Conservation (phyloP, 2,888 invertebrate genomes). For the Cheilosia pagana region DNA sequence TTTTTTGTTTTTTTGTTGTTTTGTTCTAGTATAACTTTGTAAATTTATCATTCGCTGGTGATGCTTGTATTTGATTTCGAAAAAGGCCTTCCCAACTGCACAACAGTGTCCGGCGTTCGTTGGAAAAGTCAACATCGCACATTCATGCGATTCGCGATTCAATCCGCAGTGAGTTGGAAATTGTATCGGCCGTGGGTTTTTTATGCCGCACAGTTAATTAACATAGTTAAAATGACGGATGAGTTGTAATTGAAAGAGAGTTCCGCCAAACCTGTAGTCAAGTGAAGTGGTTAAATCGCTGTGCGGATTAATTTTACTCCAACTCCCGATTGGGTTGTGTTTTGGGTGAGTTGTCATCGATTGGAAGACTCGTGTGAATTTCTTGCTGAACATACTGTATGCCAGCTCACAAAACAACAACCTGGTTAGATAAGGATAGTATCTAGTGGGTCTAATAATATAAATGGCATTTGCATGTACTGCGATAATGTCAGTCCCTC, state of each 20-base stretch:
- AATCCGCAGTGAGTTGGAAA: neutral
- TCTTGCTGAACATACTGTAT: neutral
- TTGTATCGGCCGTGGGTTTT: neutral
- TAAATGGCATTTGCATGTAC: neutral
- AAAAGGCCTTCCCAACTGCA: neutral
- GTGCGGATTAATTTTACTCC: neutral
- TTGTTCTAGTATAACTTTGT: neutral
- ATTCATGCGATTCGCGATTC: neutral
- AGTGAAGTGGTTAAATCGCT: neutral
- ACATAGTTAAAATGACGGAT: neutral
- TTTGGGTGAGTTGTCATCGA: neutral
- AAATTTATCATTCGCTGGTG: neutral
- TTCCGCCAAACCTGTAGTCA: neutral
- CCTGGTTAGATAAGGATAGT: neutral
- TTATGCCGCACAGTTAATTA: neutral
- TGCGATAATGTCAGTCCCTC: neutral
- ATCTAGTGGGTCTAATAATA: neutral
- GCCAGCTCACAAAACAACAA: neutral
- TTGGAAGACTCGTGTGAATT: too few relatives aligned
- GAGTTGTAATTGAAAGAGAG: neutral
- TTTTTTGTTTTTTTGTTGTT: neutral
- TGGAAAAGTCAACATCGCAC: conserved; percentile 4
- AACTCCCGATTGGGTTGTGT: neutral
- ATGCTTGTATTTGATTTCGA: neutral
- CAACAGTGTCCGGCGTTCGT: conserved; percentile 6